A percentile compares a stretch with the other conserved stretches of the same genome.
Conservation (phyloP, 64 coral and sea anemone genomes). For the Cladopsammia gracilis region DNA sequence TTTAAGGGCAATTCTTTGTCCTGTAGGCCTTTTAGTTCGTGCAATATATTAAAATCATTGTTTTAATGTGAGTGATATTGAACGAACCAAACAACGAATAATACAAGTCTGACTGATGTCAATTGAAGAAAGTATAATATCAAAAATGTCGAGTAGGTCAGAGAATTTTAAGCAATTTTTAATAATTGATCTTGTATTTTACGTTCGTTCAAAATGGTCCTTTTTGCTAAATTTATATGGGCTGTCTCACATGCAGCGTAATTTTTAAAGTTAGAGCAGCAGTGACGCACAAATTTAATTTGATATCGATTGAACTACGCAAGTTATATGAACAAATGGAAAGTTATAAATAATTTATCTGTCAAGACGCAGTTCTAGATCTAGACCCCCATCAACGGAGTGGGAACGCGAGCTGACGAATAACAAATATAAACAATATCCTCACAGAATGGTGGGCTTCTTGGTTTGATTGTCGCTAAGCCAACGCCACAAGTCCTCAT, state of each 20-base stretch:
- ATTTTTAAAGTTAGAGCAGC: not conserved
- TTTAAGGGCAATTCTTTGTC: too few species aligned
- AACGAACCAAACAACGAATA: not conserved
- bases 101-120: too few species aligned
- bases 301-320: not conserved
- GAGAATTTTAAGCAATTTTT: too few species aligned
- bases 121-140: too few species aligned
- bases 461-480: not conserved
- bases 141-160: too few species aligned
- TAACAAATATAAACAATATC: conserved; percentile 41
- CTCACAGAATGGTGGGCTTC: conserved; percentile 1
- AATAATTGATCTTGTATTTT: not conserved
- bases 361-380: not conserved
- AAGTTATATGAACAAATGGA: not conserved
- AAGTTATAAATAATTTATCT: conserved; percentile 53
- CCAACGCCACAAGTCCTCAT: not conserved
- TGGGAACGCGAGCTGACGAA: conserved; percentile 3
- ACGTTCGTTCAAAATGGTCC: too few species aligned
- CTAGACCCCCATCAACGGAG: conserved; percentile 1
- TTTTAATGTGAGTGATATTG: not conserved
- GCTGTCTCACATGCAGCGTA: not conserved
- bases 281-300: not conserved
- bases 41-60: not conserved
- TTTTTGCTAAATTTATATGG: too few species aligned
- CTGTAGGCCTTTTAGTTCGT: too few species aligned